Evolutionary conservation across 1,140 invertebrate species (phyloP), one percentile per base, ranked within the genome.

Genomic region (Trinorchestia longiramus): DNA sequence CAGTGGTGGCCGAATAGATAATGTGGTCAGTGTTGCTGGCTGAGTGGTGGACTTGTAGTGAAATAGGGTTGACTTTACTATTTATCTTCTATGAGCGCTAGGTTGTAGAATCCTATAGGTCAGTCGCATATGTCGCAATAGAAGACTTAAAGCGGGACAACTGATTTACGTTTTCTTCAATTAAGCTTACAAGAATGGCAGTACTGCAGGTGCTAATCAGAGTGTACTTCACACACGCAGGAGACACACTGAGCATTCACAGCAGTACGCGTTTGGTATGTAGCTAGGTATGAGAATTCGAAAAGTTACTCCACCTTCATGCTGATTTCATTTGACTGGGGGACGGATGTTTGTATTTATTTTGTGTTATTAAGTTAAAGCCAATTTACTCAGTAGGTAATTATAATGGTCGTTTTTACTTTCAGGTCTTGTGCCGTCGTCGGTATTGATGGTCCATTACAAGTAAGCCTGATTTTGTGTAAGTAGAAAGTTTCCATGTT

Each of bases 1-100:
- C n/a, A n/a, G n/a, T n/a, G n/a, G n/a, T n/a, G n/a, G n/a, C n/a
- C n/a, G n/a, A n/a, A n/a, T n/a, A 53, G 47, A 19, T 53, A 53
- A 53, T 53, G 47, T 53, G 19, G 47, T 77, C 62, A 53, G 15
- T 77, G 62, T n/a, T 36, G 15, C 62, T 77, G 28, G 1, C 62
- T 77, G 62, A 77, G 28, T 36, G 11, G 28, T 36, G 1, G 62
- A 77, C 62, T 11, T 3, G 8, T 77, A 36, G 1, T 77, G 28
- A 3, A 77, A 23, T 77, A 36, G 28, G 62, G 28, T 36, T 77
- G 62, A 36, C 62, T 77, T 19, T 6, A 19, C 47, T 23, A 77
- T 77, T 77, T 77, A 23, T 77, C 15, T 77, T 77, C 11, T 3
- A 19, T 77, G 8, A 97, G 97, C 97, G 11, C 28, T 36, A 40